phyloP scores from a whole-genome alignment of 2,113 vertebrate species.

The Datnioides undecimradiatus region DNA sequence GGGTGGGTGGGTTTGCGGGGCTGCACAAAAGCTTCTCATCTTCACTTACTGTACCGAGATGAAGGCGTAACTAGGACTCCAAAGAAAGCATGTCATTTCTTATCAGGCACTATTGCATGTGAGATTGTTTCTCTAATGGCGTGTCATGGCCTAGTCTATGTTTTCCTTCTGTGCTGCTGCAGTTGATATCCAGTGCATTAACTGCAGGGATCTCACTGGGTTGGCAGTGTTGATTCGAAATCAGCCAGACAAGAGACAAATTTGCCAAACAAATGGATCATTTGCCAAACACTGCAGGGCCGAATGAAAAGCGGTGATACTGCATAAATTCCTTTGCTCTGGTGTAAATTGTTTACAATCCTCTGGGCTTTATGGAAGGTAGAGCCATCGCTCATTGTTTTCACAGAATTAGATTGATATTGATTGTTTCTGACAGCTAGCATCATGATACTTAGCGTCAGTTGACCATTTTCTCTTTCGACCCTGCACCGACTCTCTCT shows the following conservation, averaged over 20 bases:
- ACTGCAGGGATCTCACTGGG: slow-evolving; percentile 15
- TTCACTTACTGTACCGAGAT: slow-evolving; percentile 56
- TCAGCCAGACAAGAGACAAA: slow-evolving; percentile 62
- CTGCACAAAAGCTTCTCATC: slow-evolving; percentile 70
- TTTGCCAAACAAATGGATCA: slow-evolving; percentile 71
- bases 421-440: slow-evolving; percentile 73
- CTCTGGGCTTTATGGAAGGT: slow-evolving; percentile 52
- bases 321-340: slow-evolving; percentile 47
- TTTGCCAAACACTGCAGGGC: slow-evolving; percentile 53
- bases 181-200: slow-evolving; percentile 9
- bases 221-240: slow-evolving; percentile 49
- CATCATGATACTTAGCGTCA: slow-evolving; percentile 65
- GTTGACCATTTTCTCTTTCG: slow-evolving; percentile 55
- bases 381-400: slow-evolving; percentile 64
- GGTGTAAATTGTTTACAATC: slow-evolving; percentile 66
- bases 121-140: slow-evolving; percentile 57
- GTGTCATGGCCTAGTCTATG: slow-evolving; percentile 9
- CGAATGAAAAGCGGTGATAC: slow-evolving; percentile 51
- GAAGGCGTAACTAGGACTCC: slow-evolving; percentile 55
- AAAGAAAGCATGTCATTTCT: slow-evolving; percentile 61
- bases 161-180: slow-evolving; percentile 33
- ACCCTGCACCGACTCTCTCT: slow-evolving; percentile 20
- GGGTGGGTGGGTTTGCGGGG: slow-evolving; percentile 23
- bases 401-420: slow-evolving; percentile 69
- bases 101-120: slow-evolving; percentile 42